A percentile compares a stretch with the other conserved stretches of the same genome.
These are phyloP conservation scores for Mandrillus leucophaeus DNA, from an alignment of 2,113 vertebrate species.

Conservation along the genomic window DNA sequence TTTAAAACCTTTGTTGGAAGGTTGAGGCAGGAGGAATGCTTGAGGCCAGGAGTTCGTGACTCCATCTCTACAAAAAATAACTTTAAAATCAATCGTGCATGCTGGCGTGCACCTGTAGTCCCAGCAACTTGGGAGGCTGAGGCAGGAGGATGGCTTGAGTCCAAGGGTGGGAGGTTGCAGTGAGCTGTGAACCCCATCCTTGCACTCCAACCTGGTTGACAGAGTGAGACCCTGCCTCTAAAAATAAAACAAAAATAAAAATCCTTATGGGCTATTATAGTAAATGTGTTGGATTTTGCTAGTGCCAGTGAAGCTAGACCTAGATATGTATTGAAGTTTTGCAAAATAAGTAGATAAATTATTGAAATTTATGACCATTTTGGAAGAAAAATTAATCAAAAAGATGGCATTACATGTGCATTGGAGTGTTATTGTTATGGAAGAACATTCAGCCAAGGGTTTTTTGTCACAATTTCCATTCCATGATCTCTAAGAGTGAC, in stretches of 20 bases:
- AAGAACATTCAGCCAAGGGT: background rate
- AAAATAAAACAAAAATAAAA: background rate
- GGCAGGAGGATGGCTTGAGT: too few relatives aligned
- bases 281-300: background rate
- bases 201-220: too few relatives aligned
- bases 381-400: background rate
- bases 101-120: too few relatives aligned
- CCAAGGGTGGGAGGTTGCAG: too few relatives aligned
- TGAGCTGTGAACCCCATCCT: too few relatives aligned
- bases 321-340: background rate
- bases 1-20: background rate
- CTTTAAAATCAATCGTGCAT: too few relatives aligned
- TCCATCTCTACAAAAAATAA: too few relatives aligned
- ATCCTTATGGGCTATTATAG: background rate
- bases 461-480: background rate
- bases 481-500: background rate
- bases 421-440: background rate
- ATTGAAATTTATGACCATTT: background rate
- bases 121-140: too few relatives aligned
- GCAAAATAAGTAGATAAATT: background rate
- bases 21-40: too few relatives aligned
- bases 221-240: too few relatives aligned
- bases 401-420: background rate
- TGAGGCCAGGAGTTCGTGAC: too few relatives aligned
- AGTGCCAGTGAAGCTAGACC: background rate